phyloP scores from a whole-genome alignment of 2,797 vertebrate genomes.

The Cossypha heuglini region DNA sequence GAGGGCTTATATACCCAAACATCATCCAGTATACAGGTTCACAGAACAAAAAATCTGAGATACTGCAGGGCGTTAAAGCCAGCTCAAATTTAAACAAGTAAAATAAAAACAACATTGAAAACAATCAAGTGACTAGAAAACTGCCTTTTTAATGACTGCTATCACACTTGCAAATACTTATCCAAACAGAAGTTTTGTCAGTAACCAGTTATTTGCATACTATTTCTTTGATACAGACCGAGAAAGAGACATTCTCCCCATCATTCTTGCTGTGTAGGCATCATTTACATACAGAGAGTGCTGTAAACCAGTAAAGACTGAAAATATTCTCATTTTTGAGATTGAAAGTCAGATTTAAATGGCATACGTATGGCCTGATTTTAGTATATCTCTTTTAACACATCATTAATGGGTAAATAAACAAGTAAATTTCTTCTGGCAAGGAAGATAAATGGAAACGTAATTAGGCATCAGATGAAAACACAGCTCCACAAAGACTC shows the following conservation, averaged over 20 bases:
- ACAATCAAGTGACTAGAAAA: neutral
- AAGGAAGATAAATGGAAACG: neutral
- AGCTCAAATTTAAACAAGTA: neutral
- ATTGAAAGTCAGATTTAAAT: neutral
- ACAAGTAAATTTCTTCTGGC: neutral
- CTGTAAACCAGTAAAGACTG: neutral
- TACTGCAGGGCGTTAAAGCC: neutral
- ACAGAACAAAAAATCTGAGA: neutral
- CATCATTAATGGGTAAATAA: constrained; percentile 3
- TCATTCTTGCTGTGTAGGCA: neutral
- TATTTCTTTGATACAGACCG: neutral
- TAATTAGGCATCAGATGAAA: neutral
- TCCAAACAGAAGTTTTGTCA: neutral
- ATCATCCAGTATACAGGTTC: neutral
- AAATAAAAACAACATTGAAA: neutral
- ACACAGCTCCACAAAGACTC: neutral
- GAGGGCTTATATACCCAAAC: neutral
- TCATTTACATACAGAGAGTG: neutral
- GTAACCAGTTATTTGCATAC: neutral
- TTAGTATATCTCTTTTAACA: neutral
- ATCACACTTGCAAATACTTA: neutral
- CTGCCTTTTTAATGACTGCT: neutral
- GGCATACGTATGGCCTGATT: neutral
- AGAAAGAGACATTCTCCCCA: neutral
- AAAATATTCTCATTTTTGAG: neutral